Conservation (phyloP, 2,888 invertebrate genomes). For the Gari tellinella region DNA sequence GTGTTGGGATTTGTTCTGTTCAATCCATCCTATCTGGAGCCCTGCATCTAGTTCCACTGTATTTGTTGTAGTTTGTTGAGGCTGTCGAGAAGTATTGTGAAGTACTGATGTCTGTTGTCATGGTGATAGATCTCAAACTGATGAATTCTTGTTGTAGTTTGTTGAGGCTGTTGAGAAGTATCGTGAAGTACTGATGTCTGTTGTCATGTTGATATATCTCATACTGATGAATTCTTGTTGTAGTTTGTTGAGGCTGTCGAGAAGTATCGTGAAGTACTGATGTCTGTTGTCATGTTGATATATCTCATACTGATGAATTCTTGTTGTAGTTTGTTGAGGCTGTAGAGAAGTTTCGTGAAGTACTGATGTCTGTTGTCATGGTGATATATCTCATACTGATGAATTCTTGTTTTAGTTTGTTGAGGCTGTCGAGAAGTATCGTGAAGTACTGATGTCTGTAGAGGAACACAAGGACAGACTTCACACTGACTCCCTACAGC, state of each 20-base stretch:
- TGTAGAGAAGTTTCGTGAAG: slow-evolving; percentile 87
- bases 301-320: neutral
- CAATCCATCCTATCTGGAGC: no score
- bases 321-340: slow-evolving; percentile 85
- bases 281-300: no score
- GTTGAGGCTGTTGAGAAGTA: slow-evolving; percentile 87
- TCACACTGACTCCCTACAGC: slow-evolving; percentile 88
- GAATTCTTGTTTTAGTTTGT: slow-evolving; percentile 76
- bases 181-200: slow-evolving; percentile 87
- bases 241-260: slow-evolving; percentile 86
- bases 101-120: slow-evolving; percentile 86
- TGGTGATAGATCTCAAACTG: no score
- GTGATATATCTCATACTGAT: neutral
- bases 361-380: slow-evolving; percentile 86
- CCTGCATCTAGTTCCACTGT: no score
- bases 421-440: slow-evolving; percentile 88
- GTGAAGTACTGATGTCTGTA: slow-evolving; percentile 86
- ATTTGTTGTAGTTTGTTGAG: slow-evolving; percentile 82
- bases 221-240: slow-evolving; percentile 9
- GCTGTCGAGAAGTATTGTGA: slow-evolving; percentile 88
- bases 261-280: slow-evolving; percentile 88
- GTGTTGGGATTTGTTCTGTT: no score
- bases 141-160: slow-evolving; percentile 76
- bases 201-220: no score
- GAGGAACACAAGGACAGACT: slow-evolving; percentile 79